These are phyloP conservation scores for Simalia tracyae DNA, from an alignment of 2,797 vertebrate species.

Conservation along the genomic window DNA sequence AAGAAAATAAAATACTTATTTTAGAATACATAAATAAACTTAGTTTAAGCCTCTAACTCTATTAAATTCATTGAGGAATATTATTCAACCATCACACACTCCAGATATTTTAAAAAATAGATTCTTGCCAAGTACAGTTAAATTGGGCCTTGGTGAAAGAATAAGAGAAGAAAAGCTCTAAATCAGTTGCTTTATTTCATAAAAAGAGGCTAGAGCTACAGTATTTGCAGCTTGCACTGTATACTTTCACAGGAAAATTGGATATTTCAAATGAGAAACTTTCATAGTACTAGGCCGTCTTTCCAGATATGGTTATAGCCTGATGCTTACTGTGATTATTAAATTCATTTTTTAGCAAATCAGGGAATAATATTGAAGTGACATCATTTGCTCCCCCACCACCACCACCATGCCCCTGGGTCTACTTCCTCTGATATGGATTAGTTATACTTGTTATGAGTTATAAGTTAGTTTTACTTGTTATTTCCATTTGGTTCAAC, in stretches of 20 bases:
- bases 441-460: no score
- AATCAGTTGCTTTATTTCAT: conserved; percentile 4
- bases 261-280: conserved; percentile 39
- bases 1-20: background rate
- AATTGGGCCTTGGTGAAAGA: conserved; percentile 4
- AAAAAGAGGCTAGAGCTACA: conserved; percentile 11
- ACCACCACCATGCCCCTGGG: background rate
- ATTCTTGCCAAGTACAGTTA: background rate
- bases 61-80: background rate
- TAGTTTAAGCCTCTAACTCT: background rate
- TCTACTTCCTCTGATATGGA: no score
- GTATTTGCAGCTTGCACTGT: conserved; percentile 24
- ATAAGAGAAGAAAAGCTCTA: background rate
- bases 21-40: background rate
- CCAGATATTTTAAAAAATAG: background rate
- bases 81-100: background rate
- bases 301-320: conserved; percentile 20
- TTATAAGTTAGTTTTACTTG: no score
- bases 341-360: conserved; percentile 23
- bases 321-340: conserved; percentile 33
- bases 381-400: background rate
- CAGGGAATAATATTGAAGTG: background rate
- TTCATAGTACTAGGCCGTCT: background rate
- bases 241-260: background rate
- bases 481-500: no score